These are phyloP conservation scores for Phalangium opilio DNA, from an alignment of 2,888 invertebrate species.

Conservation along the genomic window DNA sequence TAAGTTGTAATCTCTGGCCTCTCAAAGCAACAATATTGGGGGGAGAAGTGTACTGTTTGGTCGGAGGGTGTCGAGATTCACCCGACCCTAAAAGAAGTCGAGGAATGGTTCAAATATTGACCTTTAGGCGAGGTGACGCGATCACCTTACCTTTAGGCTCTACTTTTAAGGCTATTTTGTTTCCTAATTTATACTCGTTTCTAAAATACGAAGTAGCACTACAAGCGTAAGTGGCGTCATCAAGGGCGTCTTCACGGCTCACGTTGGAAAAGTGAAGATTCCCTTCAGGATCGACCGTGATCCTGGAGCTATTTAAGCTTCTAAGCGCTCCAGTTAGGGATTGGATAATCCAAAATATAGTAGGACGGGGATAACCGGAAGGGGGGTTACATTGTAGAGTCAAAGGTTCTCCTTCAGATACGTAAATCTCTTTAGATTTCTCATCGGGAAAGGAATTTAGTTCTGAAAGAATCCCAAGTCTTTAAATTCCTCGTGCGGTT, in stretches of 20 bases:
- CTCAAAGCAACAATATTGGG: constrained; percentile 73
- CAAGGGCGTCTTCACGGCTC: constrained; percentile 61
- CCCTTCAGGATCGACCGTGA: constrained; percentile 91
- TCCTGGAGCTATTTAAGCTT: constrained; percentile 68
- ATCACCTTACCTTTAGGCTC: constrained; percentile 48
- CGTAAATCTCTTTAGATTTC: constrained; percentile 40
- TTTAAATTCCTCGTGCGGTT: no score
- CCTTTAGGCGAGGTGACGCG: no score
- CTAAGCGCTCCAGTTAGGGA: constrained; percentile 52
- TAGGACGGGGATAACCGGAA: constrained; percentile 89
- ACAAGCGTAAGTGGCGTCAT: constrained; percentile 79
- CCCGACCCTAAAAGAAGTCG: constrained; percentile 27
- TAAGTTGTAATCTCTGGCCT: constrained; percentile 68
- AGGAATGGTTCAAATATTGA: no score
- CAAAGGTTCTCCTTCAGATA: constrained; percentile 73
- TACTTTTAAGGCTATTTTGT: constrained; percentile 60
- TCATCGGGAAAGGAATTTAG: constrained; percentile 36
- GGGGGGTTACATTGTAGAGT: constrained; percentile 82
- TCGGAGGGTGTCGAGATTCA: constrained; percentile 59
- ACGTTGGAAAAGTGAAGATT: constrained; percentile 96
- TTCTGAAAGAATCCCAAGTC: constrained; percentile 18
- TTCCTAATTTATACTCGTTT: constrained; percentile 80
- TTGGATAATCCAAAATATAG: constrained; percentile 85
- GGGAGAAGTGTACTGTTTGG: constrained; percentile 66
- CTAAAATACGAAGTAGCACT: constrained; percentile 77